Percentiles rank a stretch among this genome's conserved stretches.
Evolutionary conservation across 2,888 invertebrate genomes (phyloP).

Genomic region (Pyrrhosoma nymphula): DNA sequence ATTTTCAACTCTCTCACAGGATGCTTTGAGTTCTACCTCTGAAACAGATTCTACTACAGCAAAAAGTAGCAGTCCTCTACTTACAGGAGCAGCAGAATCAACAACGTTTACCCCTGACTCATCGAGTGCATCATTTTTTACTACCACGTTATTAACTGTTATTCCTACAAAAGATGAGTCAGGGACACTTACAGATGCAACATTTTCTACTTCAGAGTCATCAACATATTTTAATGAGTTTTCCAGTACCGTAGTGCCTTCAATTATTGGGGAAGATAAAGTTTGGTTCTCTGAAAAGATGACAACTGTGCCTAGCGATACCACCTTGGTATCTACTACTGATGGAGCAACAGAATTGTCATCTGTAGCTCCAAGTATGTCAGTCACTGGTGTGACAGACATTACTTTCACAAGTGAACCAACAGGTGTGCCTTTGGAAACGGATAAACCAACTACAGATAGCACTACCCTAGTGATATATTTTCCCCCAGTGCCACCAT

Average conservation of each 20-base stretch:
- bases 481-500: slow-evolving; percentile 63
- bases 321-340: slow-evolving; percentile 68
- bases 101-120: slow-evolving; percentile 51
- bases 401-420: not conserved
- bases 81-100: slow-evolving; percentile 23
- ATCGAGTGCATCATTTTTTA: slow-evolving; percentile 37
- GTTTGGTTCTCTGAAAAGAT: slow-evolving; percentile 55
- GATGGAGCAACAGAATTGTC: slow-evolving; percentile 1
- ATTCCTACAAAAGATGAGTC: slow-evolving; percentile 69
- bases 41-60: not conserved
- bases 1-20: not conserved
- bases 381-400: not conserved
- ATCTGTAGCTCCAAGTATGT: not conserved
- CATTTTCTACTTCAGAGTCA: slow-evolving; percentile 74
- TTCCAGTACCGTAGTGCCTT: slow-evolving; percentile 58
- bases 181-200: slow-evolving; percentile 75
- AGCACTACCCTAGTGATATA: not conserved
- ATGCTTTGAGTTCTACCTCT: not conserved
- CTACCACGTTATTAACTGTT: slow-evolving; percentile 52
- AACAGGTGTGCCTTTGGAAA: not conserved
- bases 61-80: not conserved
- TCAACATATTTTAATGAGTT: slow-evolving; percentile 74
- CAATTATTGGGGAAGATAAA: slow-evolving; percentile 51
- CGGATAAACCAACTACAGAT: not conserved
- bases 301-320: slow-evolving; percentile 69